Conservation (phyloP, 2,888 invertebrate genomes). For the Allygus modestus region DNA sequence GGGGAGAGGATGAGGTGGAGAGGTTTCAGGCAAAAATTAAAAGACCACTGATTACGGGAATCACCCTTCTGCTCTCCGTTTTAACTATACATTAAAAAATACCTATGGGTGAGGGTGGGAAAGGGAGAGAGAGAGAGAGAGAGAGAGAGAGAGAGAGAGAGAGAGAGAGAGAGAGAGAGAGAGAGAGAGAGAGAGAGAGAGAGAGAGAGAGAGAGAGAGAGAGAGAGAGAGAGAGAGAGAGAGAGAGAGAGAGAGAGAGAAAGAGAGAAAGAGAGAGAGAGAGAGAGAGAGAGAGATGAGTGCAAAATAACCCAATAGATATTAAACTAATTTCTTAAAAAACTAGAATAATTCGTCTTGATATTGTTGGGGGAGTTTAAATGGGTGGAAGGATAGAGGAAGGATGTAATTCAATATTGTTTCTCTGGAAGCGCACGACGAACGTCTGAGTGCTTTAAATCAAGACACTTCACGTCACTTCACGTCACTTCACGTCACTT, state of each 20-base stretch:
- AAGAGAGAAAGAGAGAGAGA: slow-evolving; percentile 34
- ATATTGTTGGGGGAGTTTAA: too few relatives aligned
- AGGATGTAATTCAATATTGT: slow-evolving; percentile 1
- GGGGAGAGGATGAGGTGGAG: too few relatives aligned
- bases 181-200: slow-evolving; percentile 50
- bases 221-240: slow-evolving; percentile 46
- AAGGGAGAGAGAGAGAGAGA: slow-evolving; percentile 34
- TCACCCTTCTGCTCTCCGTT: too few relatives aligned
- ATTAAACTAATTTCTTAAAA: too few relatives aligned
- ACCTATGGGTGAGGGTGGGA: too few relatives aligned
- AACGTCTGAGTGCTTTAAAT: background rate
- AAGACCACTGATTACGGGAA: too few relatives aligned
- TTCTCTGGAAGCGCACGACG: background rate
- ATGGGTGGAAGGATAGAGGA: background rate
- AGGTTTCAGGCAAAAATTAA: too few relatives aligned
- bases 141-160: slow-evolving; percentile 31
- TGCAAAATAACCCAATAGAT: too few relatives aligned
- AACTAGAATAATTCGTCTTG: too few relatives aligned
- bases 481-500: too few relatives aligned
- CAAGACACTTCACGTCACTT: background rate
- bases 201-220: slow-evolving; percentile 29
- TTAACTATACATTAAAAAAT: too few relatives aligned
- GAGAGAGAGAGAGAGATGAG: too few relatives aligned
- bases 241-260: background rate
- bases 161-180: slow-evolving; percentile 41